A percentile compares a stretch with the other conserved stretches of the same genome.
Evolutionary conservation across 2,888 invertebrate genomes (phyloP).

Genomic region (Mimachlamys varia): DNA sequence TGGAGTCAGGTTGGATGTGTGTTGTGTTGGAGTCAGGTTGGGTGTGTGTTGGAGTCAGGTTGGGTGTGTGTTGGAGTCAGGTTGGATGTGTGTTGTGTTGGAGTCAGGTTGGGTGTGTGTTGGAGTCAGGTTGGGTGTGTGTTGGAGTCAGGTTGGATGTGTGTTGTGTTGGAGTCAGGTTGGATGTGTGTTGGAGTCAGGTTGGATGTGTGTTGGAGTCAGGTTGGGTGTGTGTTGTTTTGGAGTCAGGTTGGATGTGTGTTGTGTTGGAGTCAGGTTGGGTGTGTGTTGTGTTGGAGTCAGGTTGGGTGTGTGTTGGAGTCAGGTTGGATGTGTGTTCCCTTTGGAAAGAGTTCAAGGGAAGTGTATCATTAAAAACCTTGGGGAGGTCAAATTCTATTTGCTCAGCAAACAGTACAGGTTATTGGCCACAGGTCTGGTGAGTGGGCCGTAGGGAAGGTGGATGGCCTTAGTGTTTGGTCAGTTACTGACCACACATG

Average conservation of each 20-base stretch:
- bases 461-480: background rate
- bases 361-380: background rate
- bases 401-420: slow-evolving; percentile 14
- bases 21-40: background rate
- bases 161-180: too few species aligned
- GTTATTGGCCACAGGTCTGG: slow-evolving; percentile 21
- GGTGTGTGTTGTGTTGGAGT: background rate
- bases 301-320: background rate
- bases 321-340: background rate
- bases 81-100: background rate
- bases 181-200: too few species aligned
- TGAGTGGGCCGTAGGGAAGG: background rate
- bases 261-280: background rate
- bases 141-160: background rate
- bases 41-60: background rate
- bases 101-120: background rate
- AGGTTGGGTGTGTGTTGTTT: too few species aligned
- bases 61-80: background rate
- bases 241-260: too few species aligned
- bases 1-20: too few species aligned
- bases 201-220: too few species aligned
- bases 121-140: too few species aligned
- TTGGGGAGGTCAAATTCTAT: background rate
- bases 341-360: slow-evolving; percentile 20
- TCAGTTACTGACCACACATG: background rate